Conservation (phyloP, 2,797 vertebrate species). For the Acropternis orthonyx region DNA sequence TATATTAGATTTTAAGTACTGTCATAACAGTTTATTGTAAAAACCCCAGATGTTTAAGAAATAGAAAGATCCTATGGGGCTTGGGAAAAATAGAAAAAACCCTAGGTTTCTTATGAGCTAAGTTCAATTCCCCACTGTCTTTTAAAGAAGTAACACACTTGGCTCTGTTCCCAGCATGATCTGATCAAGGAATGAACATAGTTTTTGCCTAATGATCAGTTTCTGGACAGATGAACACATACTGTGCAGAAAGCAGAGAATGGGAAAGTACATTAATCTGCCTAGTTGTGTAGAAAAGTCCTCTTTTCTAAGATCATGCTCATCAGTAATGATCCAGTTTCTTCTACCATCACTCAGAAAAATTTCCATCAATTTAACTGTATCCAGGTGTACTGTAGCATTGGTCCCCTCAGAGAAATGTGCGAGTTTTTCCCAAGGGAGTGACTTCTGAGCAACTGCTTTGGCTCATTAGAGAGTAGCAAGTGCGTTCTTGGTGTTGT, state of each 20-base stretch:
- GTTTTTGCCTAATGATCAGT: constrained; percentile 30
- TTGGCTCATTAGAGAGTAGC: neutral
- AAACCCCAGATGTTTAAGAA: constrained; percentile 14
- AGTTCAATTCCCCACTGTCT: constrained; percentile 7
- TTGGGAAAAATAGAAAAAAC: constrained; percentile 5
- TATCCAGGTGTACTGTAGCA: neutral
- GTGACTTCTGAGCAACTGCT: neutral
- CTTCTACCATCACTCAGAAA: neutral
- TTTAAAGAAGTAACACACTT: constrained; percentile 43
- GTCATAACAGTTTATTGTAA: constrained; percentile 24
- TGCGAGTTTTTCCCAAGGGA: neutral
- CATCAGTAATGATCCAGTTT: neutral
- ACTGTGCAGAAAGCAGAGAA: neutral
- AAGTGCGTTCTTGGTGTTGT: neutral
- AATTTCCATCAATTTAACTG: neutral
- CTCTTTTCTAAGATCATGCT: neutral
- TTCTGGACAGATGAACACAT: constrained; percentile 18
- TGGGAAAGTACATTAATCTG: neutral
- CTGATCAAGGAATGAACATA: constrained; percentile 21
- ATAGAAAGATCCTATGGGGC: neutral
- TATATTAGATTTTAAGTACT: constrained; percentile 28
- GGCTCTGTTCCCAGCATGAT: constrained; percentile 34
- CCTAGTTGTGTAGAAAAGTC: neutral
- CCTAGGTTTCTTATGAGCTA: constrained; percentile 4
- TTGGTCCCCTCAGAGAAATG: neutral